Evolutionary conservation across 2,113 vertebrate genomes (phyloP), one percentile per base, ranked within the genome.

Genomic region (Neolamprologus sp.): DNA sequence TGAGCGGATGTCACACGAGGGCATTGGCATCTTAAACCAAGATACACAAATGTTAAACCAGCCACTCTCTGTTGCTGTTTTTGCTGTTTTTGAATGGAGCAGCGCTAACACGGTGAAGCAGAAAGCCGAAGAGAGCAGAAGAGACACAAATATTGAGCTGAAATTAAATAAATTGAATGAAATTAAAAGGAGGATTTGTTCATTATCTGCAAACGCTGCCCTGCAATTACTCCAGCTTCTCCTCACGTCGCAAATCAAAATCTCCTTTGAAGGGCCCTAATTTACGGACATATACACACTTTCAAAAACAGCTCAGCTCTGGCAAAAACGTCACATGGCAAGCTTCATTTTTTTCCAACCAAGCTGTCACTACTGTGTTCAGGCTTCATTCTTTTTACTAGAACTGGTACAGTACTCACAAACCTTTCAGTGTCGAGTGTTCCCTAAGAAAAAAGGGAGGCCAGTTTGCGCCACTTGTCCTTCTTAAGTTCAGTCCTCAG

Each of bases 401-500:
- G 58, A 87, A 23, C 5, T 21, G 78, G 71, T 81, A 65, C 55
- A 68, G 19, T 68, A 68, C 63, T 68, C 11, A 8, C 42, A 54
- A 87, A 79, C 82, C 33, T 85, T 49, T 90, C 26, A 28, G 53
- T 68, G 58, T 81, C 7, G 23, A 86, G 68, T 17, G 54, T 23
- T 85, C 68, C 51, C 58, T 55, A 11, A 82, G 87, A 88, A 21
- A 88, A 19, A 6, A 84, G 65, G 42, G 53, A 14, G 80, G 88
- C 45, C 71, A 58, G 84, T 89, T 33, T 88, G 55, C 60, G 80
- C 88, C 49, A 73, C 86, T 92, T 89, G 91, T 91, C 93, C 91
- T 86, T 88, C 83, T 68, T 26, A 71, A 55, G 82, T 90, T 89
- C 86, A 89, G 83, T 87, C 92, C 93, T 92, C 89, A 92, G 86